Evolutionary conservation across 2,888 invertebrate genomes (phyloP), one percentile per base, ranked within the genome.

Genomic region (Diaphora mendica): DNA sequence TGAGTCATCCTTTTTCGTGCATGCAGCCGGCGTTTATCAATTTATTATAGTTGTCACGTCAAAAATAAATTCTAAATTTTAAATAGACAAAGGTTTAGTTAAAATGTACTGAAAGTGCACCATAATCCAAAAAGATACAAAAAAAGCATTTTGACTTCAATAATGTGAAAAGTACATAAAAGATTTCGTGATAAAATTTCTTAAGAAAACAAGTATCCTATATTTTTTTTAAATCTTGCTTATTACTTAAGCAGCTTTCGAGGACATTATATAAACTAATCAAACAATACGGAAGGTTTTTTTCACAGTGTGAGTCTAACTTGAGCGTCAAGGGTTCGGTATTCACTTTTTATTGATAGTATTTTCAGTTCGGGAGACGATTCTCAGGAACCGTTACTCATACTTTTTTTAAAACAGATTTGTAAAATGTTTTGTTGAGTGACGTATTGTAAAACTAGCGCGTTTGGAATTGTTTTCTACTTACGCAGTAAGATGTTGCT

Each of bases 181-280:
- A 59, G 13, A 26, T 59, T 59, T 26, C 5, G 13, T 59, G 4
- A 59, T 59, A 26, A 59, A 26, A 55, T 15, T 15, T 62, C 13
- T 62, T 62, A 26, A 0, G 30, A 62, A 7, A 7, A 62, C 17
- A 59, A 59, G 4, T 15, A 23, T 55, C n/a, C n/a, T 1, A 51
- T n/a, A 26, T 51, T 23, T 30, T 15, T 62, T 30, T 5, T 62
- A 30, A 35, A 39, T 42, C 5, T 66, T n/a, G 15, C 65, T 20
- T 42, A 13, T 67, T 62, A 39, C 51, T n/a, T 39, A 26, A 71
- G 17, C 26, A 51, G 23, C n/a, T 51, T 9, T 51, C 71, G 51
- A 71, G 71, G 65, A 33, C 51, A 51, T 62, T 17, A 62, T 30
- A 30, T 71, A 35, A 51, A 51, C 20, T 33, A 66, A 5, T 65